Conservation (phyloP, 2,113 vertebrate species). For the Anarhynchus alexandrinus region DNA sequence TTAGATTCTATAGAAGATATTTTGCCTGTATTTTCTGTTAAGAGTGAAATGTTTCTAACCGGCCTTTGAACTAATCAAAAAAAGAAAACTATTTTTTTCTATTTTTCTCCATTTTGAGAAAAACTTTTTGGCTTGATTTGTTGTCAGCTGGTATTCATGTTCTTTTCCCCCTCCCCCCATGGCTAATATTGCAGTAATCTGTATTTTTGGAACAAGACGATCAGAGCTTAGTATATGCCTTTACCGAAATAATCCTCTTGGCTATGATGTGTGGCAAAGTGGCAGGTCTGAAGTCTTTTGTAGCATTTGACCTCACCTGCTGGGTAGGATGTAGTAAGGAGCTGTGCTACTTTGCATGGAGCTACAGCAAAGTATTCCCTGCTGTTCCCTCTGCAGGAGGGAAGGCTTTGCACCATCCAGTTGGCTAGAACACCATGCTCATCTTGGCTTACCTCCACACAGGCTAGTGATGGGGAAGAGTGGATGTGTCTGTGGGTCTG, state of each 20-base stretch:
- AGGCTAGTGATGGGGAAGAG: neutral
- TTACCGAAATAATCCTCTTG: neutral
- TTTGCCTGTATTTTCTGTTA: neutral
- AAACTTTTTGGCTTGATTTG: neutral
- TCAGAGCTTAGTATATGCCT: neutral
- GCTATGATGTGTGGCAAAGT: neutral
- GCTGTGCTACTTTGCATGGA: neutral
- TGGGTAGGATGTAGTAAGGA: neutral
- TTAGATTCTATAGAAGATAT: neutral
- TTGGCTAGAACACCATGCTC: neutral
- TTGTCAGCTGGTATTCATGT: neutral
- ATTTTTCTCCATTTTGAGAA: neutral
- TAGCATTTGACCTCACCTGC: neutral
- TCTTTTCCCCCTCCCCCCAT: fast-evolving
- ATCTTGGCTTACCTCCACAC: neutral
- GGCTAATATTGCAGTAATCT: neutral
- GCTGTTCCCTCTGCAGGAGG: neutral
- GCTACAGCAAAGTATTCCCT: neutral
- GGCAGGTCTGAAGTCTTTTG: neutral
- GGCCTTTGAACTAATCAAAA: neutral
- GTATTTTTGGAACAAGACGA: neutral
- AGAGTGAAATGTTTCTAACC: neutral
- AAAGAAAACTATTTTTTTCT: neutral
- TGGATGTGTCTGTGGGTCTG: neutral
- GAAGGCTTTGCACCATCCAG: neutral